A percentile compares a stretch with the other conserved stretches of the same genome.
phyloP scores from a whole-genome alignment of 2,888 invertebrate genomes.

The Trichogramma dendrolimi region DNA sequence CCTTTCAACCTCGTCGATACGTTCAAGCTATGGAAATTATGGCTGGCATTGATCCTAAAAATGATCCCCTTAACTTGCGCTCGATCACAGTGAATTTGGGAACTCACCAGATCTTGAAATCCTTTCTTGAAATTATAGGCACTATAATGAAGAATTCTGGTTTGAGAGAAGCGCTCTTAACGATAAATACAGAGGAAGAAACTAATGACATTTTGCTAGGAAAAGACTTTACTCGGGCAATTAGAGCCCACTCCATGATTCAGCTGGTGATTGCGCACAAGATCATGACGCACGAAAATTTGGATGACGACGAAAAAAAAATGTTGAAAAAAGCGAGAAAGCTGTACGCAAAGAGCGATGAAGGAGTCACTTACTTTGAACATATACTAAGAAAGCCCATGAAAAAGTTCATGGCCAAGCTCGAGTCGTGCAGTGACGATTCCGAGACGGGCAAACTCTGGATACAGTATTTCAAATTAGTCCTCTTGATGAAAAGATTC shows the following conservation, averaged over 20 bases:
- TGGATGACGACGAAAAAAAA: neutral
- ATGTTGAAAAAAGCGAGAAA: neutral
- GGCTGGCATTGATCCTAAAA: too few species aligned
- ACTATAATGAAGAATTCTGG: constrained; percentile 26
- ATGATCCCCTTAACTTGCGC: too few species aligned
- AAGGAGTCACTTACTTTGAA: neutral
- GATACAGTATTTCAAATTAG: constrained; percentile 38
- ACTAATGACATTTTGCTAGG: constrained; percentile 9
- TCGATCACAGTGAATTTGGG: too few species aligned
- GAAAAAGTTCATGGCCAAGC: neutral
- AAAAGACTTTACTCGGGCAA: constrained; percentile 14
- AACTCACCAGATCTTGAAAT: too few species aligned
- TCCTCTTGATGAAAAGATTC: constrained; percentile 37
- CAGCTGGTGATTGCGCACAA: constrained; percentile 5
- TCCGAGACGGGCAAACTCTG: constrained; percentile 33
- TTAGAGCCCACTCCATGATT: constrained; percentile 4
- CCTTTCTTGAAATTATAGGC: constrained; percentile 22
- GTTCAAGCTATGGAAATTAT: too few species aligned
- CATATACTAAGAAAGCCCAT: too few species aligned
- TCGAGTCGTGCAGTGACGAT: neutral
- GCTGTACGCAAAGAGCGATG: neutral
- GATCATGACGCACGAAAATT: constrained; percentile 1
- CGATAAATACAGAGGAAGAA: constrained; percentile 13
- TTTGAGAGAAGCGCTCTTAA: constrained; percentile 6
- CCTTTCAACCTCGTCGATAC: too few species aligned